These are phyloP conservation scores for Acrocephalus kingi DNA, from an alignment of 2,113 vertebrate genomes.

Conservation along the genomic window DNA sequence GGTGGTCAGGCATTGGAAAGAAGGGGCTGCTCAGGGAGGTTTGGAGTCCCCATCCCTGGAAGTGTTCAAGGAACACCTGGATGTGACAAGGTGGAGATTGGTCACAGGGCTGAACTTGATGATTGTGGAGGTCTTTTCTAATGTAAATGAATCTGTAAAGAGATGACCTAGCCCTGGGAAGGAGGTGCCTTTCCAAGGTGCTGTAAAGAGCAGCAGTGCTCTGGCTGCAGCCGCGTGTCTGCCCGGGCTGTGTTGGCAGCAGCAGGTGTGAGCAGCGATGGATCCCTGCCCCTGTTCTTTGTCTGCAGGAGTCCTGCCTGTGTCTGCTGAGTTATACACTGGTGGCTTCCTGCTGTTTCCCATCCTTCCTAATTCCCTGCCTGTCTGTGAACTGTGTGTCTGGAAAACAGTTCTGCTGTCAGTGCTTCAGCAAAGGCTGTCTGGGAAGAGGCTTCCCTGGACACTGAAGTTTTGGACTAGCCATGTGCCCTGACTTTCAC, in stretches of 20 bases:
- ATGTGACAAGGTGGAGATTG: neutral
- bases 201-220: neutral
- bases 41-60: neutral
- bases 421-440: neutral
- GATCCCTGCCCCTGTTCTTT: neutral
- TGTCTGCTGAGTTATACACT: neutral
- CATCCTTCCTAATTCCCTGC: neutral
- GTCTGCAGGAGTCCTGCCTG: neutral
- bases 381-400: neutral
- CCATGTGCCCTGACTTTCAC: too few relatives aligned
- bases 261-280: rapidly evolving
- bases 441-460: neutral
- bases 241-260: rapidly evolving
- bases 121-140: neutral
- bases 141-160: neutral
- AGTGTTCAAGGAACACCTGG: neutral
- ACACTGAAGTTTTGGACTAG: neutral
- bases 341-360: neutral
- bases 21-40: neutral
- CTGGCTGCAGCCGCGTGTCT: rapidly evolving
- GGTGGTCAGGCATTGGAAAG: neutral
- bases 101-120: neutral
- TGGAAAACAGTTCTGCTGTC: neutral
- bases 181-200: neutral
- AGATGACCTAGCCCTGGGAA: rapidly evolving